These are phyloP conservation scores for Agrotis ipsilon DNA, from an alignment of 2,888 invertebrate genomes.

Conservation along the genomic window DNA sequence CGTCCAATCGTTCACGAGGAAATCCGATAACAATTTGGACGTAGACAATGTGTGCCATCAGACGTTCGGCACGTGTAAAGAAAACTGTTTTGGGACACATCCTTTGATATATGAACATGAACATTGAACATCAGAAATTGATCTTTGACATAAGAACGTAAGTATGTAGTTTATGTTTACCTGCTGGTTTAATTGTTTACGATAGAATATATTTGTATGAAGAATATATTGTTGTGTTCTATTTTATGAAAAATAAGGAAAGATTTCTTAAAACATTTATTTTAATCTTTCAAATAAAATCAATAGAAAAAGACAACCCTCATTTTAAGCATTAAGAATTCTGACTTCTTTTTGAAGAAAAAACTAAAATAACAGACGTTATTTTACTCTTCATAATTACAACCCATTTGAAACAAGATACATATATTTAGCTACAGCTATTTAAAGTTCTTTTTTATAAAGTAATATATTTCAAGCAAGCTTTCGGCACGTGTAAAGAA, in stretches of 20 bases:
- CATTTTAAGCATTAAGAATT: too few relatives aligned
- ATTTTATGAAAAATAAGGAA: neutral
- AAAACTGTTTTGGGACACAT: conserved; percentile 41
- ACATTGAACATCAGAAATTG: conserved; percentile 17
- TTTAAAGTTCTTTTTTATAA: too few relatives aligned
- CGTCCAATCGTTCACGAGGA: conserved; percentile 52
- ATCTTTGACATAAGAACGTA: conserved; percentile 9
- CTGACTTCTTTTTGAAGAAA: too few relatives aligned
- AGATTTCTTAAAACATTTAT: too few relatives aligned
- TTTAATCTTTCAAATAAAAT: too few relatives aligned
- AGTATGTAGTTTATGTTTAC: neutral
- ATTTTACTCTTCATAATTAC: too few relatives aligned
- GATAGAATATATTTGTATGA: too few relatives aligned
- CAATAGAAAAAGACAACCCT: too few relatives aligned
- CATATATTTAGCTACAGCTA: too few relatives aligned
- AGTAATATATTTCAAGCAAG: too few relatives aligned
- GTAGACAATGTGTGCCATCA: conserved; percentile 25
- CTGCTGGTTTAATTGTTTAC: neutral
- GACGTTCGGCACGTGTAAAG: conserved; percentile 28
- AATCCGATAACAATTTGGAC: conserved; percentile 54
- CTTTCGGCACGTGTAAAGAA: conserved; percentile 32
- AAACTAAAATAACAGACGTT: too few relatives aligned
- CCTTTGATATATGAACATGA: conserved; percentile 17
- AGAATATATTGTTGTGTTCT: neutral
- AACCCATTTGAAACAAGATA: too few relatives aligned